Percentiles rank a stretch among this genome's conserved stretches.
Conservation (phyloP, 2,888 invertebrate species). For the Chalcis sispes region DNA sequence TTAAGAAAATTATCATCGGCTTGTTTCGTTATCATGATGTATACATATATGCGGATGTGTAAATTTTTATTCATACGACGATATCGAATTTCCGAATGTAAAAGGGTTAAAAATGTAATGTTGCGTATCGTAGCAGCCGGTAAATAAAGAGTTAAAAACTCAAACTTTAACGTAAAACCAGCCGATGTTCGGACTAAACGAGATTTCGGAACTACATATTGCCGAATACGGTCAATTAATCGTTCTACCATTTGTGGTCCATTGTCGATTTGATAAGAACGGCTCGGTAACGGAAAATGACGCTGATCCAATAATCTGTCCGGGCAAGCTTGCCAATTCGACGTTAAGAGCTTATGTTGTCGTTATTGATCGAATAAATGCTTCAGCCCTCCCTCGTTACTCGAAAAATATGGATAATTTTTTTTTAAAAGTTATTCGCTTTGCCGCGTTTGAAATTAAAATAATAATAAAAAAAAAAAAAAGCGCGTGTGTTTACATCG, state of each 20-base stretch:
- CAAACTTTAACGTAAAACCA: neutral
- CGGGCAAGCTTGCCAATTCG: constrained; percentile 43
- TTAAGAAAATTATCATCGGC: too few relatives aligned
- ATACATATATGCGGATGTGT: too few relatives aligned
- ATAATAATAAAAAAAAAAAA: too few relatives aligned
- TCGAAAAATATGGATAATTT: constrained; percentile 10
- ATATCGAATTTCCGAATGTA: too few relatives aligned
- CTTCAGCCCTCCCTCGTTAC: constrained; percentile 14
- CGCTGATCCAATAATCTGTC: constrained; percentile 55
- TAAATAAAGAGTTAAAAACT: too few relatives aligned
- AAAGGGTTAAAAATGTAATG: too few relatives aligned
- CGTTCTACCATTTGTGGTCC: constrained; percentile 23
- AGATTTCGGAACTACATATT: neutral
- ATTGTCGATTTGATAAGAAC: constrained; percentile 48
- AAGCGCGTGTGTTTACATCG: too few relatives aligned
- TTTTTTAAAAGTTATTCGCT: constrained; percentile 1
- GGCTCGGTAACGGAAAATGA: constrained; percentile 46
- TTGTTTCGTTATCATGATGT: too few relatives aligned
- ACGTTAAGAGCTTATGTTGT: constrained; percentile 38
- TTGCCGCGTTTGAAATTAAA: neutral
- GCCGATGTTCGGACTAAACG: neutral
- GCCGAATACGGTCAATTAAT: constrained; percentile 31
- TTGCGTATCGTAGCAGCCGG: too few relatives aligned
- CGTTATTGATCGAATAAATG: constrained; percentile 49
- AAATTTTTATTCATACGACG: too few relatives aligned